These are phyloP conservation scores for Rhagoletis zephyria DNA, from an alignment of 1,140 invertebrate genomes.

Conservation along the genomic window DNA sequence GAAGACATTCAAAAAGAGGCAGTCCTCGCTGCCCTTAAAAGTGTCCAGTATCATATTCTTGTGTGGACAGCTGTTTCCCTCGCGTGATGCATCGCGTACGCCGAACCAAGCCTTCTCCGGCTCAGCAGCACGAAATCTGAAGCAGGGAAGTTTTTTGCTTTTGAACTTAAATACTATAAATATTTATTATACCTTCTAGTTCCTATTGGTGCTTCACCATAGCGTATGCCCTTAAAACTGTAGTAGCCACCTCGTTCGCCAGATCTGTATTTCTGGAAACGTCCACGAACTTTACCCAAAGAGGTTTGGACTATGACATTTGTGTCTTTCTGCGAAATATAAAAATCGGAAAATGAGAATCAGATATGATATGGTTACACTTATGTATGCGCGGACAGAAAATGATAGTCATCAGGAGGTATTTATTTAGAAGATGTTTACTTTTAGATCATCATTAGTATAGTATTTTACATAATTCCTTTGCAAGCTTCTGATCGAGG, in stretches of 20 bases:
- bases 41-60: slow-evolving; percentile 71
- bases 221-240: slow-evolving; percentile 77
- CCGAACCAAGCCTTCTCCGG: slow-evolving; percentile 76
- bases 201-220: slow-evolving; percentile 66
- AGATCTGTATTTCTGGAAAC: slow-evolving; percentile 75
- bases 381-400: too few relatives aligned
- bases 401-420: too few relatives aligned
- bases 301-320: slow-evolving; percentile 71
- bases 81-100: slow-evolving; percentile 74
- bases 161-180: not conserved
- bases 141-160: not conserved
- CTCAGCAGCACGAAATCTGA: slow-evolving; percentile 78
- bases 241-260: slow-evolving; percentile 75
- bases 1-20: slow-evolving; percentile 87
- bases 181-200: slow-evolving; percentile 61
- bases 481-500: too few relatives aligned
- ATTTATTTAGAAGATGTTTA: too few relatives aligned
- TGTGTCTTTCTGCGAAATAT: slow-evolving; percentile 74
- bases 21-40: slow-evolving; percentile 80
- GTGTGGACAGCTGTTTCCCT: slow-evolving; percentile 64
- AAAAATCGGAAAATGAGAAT: too few relatives aligned
- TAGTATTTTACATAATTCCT: too few relatives aligned
- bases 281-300: slow-evolving; percentile 75
- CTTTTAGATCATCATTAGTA: too few relatives aligned
- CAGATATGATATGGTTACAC: too few relatives aligned